A percentile compares a stretch with the other conserved stretches of the same genome.
Evolutionary conservation across 1,140 invertebrate species (phyloP).

Genomic region (Gryon sp.): DNA sequence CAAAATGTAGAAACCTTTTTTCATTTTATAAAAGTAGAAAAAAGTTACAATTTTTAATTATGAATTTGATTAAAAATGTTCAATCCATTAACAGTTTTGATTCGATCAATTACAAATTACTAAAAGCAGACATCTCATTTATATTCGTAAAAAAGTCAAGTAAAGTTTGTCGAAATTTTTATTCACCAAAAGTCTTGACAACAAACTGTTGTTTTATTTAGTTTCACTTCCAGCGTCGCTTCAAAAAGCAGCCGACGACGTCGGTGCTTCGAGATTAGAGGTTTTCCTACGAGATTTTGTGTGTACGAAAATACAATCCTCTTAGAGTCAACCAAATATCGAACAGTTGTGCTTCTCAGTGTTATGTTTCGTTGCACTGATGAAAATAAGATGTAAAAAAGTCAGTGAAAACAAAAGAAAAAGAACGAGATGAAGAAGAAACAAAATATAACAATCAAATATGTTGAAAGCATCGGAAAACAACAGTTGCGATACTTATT

Average conservation of each 20-base stretch:
- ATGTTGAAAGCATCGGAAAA: neutral
- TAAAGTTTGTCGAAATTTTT: slow-evolving; percentile 16
- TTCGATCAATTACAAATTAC: too few relatives aligned
- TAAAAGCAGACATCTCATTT: too few relatives aligned
- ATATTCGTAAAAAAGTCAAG: too few relatives aligned
- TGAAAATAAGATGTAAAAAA: neutral
- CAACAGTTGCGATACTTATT: neutral
- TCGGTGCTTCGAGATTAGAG: slow-evolving; percentile 28
- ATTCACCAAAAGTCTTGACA: slow-evolving; percentile 9
- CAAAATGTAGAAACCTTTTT: too few relatives aligned
- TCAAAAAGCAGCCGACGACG: slow-evolving; percentile 9
- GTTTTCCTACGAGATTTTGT: slow-evolving; percentile 38
- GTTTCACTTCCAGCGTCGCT: slow-evolving; percentile 8
- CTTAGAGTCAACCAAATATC: slow-evolving; percentile 23
- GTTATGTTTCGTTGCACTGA: slow-evolving; percentile 4
- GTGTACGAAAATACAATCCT: slow-evolving; percentile 42
- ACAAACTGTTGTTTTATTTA: slow-evolving; percentile 23
- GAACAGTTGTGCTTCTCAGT: slow-evolving; percentile 27
- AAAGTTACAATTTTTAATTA: too few relatives aligned
- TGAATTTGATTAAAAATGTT: too few relatives aligned
- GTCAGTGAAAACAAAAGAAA: neutral
- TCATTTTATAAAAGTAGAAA: too few relatives aligned
- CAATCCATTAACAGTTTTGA: too few relatives aligned
- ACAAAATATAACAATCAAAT: too few relatives aligned
- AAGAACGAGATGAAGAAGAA: too few relatives aligned